Conservation (phyloP, 2,888 invertebrate species). For the Acronicta aceris region DNA sequence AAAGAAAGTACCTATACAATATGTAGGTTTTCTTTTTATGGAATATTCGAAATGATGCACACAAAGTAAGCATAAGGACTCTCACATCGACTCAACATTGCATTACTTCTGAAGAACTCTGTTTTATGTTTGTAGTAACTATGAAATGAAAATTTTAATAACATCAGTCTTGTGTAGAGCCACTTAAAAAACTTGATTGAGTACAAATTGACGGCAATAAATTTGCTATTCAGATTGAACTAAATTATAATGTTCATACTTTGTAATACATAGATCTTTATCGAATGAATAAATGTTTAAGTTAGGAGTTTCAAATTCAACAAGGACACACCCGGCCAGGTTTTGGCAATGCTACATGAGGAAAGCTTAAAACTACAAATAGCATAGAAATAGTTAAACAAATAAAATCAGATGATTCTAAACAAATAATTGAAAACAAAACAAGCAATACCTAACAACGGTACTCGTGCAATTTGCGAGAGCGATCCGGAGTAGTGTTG, state of each 20-base stretch:
- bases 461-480: slow-evolving; percentile 14
- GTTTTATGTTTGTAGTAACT: no score
- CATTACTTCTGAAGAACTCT: no score
- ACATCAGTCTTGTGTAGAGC: no score
- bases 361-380: no score
- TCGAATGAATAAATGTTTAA: slow-evolving; percentile 20
- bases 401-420: neutral
- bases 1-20: no score
- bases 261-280: slow-evolving; percentile 25
- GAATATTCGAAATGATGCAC: neutral
- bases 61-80: neutral
- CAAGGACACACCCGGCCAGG: no score
- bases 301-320: no score
- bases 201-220: slow-evolving; percentile 31
- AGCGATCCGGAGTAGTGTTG: slow-evolving; percentile 15
- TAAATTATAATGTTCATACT: slow-evolving; percentile 25
- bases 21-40: neutral
- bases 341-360: no score
- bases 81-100: no score
- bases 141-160: no score
- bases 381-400: no score
- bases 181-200: no score
- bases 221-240: slow-evolving; percentile 23
- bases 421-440: slow-evolving; percentile 13
- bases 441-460: slow-evolving; percentile 20